phyloP scores from a whole-genome alignment of 2,113 vertebrate species.

The Bothrops jararaca region DNA sequence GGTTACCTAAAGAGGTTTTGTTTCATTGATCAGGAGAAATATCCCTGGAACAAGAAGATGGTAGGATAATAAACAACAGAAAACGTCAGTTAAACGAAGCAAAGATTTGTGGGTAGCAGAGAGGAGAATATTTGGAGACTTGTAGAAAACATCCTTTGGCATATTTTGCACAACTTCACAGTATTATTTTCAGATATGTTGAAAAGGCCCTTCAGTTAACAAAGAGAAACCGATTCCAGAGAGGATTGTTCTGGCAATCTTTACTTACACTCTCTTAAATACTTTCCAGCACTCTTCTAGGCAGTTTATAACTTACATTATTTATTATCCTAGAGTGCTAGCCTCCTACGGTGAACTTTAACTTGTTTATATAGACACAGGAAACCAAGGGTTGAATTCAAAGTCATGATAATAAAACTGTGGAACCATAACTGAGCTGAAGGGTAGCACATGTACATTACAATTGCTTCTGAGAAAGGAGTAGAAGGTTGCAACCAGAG shows the following conservation, averaged over 20 bases:
- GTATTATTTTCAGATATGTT: not conserved
- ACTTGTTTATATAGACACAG: not conserved
- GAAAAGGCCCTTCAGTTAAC: not conserved
- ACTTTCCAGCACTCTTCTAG: not conserved
- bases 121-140: not conserved
- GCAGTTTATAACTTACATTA: not conserved
- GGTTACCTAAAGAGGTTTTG: not conserved
- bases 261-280: slow-evolving; percentile 6
- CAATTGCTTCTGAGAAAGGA: not conserved
- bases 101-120: not conserved
- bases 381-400: not conserved
- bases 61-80: not conserved
- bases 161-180: not conserved
- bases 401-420: not conserved
- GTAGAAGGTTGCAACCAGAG: not conserved
- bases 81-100: not conserved
- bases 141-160: not conserved
- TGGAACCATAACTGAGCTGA: not conserved
- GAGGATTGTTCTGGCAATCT: not conserved
- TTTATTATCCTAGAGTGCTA: not conserved
- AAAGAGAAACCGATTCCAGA: not conserved
- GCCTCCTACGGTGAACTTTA: not conserved
- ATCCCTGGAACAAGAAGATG: not conserved
- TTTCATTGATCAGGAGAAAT: not conserved
- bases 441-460: not conserved